A percentile compares a stretch with the other conserved stretches of the same genome.
Evolutionary conservation across 2,888 invertebrate species (phyloP).

Genomic region (Cylindroiulus punctatus): DNA sequence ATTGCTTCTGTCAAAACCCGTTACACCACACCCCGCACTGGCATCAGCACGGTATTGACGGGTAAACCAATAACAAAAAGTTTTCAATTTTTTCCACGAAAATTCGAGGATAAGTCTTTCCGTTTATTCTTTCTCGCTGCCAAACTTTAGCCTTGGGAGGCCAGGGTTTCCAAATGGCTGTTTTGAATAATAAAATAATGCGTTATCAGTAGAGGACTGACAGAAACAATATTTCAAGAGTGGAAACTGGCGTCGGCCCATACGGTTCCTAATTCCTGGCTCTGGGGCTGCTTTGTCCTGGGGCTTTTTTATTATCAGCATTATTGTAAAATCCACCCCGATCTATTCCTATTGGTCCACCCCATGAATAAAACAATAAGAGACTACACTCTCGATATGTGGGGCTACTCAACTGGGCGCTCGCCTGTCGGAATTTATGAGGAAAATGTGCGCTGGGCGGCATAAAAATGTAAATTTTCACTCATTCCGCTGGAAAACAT

Average conservation of each 20-base stretch:
- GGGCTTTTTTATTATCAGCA: conserved; percentile 32
- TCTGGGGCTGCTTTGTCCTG: background rate
- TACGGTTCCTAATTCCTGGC: conserved; percentile 26
- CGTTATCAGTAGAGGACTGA: background rate
- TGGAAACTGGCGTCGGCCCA: background rate
- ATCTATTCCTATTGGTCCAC: conserved; percentile 36
- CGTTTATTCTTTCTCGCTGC: background rate
- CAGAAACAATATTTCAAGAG: conserved; percentile 42
- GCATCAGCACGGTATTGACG: background rate
- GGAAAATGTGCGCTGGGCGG: background rate
- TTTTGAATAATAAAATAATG: conserved; percentile 47
- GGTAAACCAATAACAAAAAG: background rate
- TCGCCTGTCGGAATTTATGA: background rate
- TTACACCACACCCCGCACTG: background rate
- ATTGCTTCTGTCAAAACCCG: background rate
- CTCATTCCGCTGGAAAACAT: conserved; percentile 2
- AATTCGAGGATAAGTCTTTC: conserved; percentile 9
- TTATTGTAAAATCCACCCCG: conserved; percentile 33
- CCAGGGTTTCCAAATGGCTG: conserved; percentile 24
- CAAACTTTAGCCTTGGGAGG: conserved; percentile 21
- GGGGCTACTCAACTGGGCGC: background rate
- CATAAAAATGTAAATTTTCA: conserved; percentile 40
- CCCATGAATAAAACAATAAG: conserved; percentile 44
- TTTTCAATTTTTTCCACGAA: background rate
- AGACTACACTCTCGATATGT: background rate